These are phyloP conservation scores for Drosophila novamexicana DNA, from an alignment of 1,140 invertebrate genomes.

Conservation along the genomic window DNA sequence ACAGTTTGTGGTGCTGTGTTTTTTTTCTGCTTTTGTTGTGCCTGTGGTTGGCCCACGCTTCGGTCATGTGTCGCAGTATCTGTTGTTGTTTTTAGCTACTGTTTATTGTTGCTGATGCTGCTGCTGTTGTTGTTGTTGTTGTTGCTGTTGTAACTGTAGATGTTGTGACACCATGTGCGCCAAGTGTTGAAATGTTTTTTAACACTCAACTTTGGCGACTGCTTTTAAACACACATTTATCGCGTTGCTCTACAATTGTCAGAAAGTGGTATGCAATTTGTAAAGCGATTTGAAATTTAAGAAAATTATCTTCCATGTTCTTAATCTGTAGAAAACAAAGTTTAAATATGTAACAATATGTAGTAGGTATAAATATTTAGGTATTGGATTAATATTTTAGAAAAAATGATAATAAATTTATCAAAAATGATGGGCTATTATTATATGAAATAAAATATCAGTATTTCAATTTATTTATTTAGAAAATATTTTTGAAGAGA, in stretches of 20 bases:
- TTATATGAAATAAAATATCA: too few species aligned
- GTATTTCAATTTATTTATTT: too few species aligned
- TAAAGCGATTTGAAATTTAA: too few species aligned
- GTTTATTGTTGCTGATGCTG: slow-evolving; percentile 34
- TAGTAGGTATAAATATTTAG: too few species aligned
- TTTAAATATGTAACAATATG: too few species aligned
- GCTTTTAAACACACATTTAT: slow-evolving; percentile 63
- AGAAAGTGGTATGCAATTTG: background rate
- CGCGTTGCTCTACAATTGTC: slow-evolving; percentile 14
- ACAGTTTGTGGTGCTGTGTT: slow-evolving; percentile 56
- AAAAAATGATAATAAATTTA: too few species aligned
- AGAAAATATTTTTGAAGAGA: too few species aligned
- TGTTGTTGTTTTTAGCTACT: slow-evolving; percentile 46
- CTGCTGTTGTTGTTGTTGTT: slow-evolving; percentile 50
- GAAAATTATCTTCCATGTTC: too few species aligned
- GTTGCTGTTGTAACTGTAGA: slow-evolving; percentile 46
- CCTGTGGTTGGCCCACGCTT: slow-evolving; percentile 49
- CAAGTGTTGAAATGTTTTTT: slow-evolving; percentile 79
- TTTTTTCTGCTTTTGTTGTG: slow-evolving; percentile 48
- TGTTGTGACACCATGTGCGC: slow-evolving; percentile 78
- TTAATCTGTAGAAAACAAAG: too few species aligned
- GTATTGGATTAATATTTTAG: too few species aligned
- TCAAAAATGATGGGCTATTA: too few species aligned
- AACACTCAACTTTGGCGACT: slow-evolving; percentile 76
- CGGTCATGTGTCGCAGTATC: slow-evolving; percentile 44